Percentiles rank a stretch among this genome's conserved stretches.
Conservation (phyloP, 1,140 invertebrate genomes). For the Panonychus citri region DNA sequence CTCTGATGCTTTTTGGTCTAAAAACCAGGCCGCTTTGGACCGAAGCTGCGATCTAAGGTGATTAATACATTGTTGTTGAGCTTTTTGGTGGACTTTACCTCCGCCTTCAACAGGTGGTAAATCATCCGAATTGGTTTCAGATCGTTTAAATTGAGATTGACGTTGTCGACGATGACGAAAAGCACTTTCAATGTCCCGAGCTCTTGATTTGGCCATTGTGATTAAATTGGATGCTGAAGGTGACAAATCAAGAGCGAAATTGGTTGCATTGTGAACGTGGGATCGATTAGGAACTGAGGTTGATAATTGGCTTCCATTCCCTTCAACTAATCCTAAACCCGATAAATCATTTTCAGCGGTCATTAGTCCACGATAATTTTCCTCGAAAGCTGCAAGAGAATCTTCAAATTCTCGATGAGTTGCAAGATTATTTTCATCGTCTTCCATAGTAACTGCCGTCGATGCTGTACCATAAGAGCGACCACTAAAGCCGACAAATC, state of each 20-base stretch:
- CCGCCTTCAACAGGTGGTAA: too few relatives aligned
- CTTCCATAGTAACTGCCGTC: not conserved
- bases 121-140: not conserved
- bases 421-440: not conserved
- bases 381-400: conserved; percentile 2
- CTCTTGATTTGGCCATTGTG: conserved; percentile 4
- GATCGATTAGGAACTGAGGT: not conserved
- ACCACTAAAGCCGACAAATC: not conserved
- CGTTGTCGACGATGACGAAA: not conserved
- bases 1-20: conserved; percentile 44
- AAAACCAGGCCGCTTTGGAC: conserved; percentile 17
- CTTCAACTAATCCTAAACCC: too few relatives aligned
- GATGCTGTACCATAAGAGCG: too few relatives aligned
- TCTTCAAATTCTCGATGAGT: not conserved
- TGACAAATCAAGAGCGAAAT: not conserved
- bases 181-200: conserved; percentile 2
- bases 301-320: not conserved
- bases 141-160: not conserved
- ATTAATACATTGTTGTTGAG: not conserved
- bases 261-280: not conserved
- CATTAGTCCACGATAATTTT: conserved; percentile 2
- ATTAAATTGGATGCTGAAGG: not conserved
- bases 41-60: not conserved
- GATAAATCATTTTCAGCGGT: not conserved
- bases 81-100: not conserved